Percentiles rank a stretch among this genome's conserved stretches.
Conservation (phyloP, 2,888 invertebrate species). For the Andricus curvator region DNA sequence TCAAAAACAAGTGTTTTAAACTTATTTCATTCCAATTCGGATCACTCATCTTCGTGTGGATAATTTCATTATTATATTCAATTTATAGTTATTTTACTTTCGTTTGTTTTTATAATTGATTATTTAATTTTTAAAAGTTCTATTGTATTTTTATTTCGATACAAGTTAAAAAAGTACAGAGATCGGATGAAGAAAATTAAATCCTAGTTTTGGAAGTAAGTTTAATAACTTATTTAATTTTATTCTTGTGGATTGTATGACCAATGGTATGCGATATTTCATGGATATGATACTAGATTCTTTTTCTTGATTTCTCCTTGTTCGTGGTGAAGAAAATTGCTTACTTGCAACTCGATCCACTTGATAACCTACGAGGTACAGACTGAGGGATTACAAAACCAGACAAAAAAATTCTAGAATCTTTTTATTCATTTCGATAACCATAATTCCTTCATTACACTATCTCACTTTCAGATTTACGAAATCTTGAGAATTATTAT, state of each 20-base stretch:
- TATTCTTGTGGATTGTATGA: neutral
- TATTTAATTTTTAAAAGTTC: neutral
- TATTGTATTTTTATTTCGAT: no score
- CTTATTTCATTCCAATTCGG: neutral
- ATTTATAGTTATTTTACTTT: neutral
- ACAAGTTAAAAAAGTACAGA: no score
- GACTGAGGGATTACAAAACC: slow-evolving; percentile 11
- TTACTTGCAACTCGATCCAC: neutral
- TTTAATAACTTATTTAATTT: neutral
- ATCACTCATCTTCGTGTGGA: no score
- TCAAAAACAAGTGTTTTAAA: neutral
- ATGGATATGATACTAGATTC: neutral
- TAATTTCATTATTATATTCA: neutral
- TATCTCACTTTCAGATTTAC: neutral
- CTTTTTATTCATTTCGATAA: neutral
- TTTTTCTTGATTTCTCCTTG: slow-evolving; percentile 8
- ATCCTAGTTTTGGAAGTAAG: neutral
- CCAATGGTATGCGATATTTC: neutral
- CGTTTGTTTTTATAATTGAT: neutral
- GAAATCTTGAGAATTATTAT: neutral
- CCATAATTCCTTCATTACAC: neutral
- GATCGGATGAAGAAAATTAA: no score
- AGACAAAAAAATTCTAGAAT: neutral
- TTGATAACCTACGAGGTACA: slow-evolving; percentile 26
- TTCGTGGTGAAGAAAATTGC: slow-evolving; percentile 1